Evolutionary conservation across 2,888 invertebrate genomes (phyloP).

Genomic region (Eubasilissa splendida): DNA sequence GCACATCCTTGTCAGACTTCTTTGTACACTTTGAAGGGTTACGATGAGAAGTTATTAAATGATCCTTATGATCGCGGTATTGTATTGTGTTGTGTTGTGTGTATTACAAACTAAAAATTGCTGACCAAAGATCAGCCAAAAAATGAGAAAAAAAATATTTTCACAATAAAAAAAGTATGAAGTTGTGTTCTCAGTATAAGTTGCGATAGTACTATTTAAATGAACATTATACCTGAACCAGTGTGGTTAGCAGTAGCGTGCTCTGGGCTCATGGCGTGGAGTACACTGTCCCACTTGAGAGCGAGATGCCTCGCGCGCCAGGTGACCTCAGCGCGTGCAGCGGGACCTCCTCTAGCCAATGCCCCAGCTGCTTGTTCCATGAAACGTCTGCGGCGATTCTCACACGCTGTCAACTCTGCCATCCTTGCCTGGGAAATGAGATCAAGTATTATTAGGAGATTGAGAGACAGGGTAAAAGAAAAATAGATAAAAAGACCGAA

Average conservation of each 20-base stretch:
- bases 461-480: background rate
- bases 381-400: constrained; percentile 81
- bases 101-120: no score
- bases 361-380: constrained; percentile 84
- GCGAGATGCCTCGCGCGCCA: constrained; percentile 84
- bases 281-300: constrained; percentile 85
- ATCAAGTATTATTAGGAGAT: background rate
- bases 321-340: constrained; percentile 78
- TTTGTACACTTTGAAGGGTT: no score
- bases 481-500: background rate
- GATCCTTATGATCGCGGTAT: no score
- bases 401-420: constrained; percentile 82
- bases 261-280: constrained; percentile 78
- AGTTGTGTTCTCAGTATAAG: no score
- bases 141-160: no score
- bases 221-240: constrained; percentile 41
- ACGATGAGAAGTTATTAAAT: no score
- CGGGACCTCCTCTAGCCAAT: constrained; percentile 76
- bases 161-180: no score
- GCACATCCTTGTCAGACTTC: no score
- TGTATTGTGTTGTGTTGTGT: no score
- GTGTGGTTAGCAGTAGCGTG: constrained; percentile 62
- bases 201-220: background rate
- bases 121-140: no score
- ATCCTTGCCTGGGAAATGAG: constrained; percentile 76